Conservation (phyloP, 35 echinoderm and acorn worm species). For the Ophioderma brevispina region DNA sequence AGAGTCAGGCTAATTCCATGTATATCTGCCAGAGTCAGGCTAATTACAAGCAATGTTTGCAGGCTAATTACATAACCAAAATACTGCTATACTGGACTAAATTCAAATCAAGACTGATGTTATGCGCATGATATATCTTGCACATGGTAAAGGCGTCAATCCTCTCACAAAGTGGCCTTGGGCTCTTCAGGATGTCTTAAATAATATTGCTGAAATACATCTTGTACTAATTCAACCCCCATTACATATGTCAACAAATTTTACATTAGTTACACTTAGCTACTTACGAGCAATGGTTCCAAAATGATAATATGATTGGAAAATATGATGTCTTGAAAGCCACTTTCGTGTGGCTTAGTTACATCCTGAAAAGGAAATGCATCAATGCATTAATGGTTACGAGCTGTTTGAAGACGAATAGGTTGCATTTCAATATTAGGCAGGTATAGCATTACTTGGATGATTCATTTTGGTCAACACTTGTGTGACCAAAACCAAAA, state of each 20-base stretch:
- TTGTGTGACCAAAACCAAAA: too few species aligned
- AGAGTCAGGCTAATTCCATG: too few species aligned
- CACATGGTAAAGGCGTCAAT: not conserved
- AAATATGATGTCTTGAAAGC: slow-evolving; percentile 96
- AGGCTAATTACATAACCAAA: too few species aligned
- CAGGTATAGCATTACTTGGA: too few species aligned
- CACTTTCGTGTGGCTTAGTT: slow-evolving; percentile 85
- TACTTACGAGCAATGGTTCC: slow-evolving; percentile 93
- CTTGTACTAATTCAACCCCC: not conserved
- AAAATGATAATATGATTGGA: slow-evolving; percentile 93
- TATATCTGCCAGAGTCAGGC: too few species aligned
- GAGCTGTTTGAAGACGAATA: too few species aligned
- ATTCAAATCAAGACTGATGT: not conserved
- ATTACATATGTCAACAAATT: not conserved
- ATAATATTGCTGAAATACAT: not conserved
- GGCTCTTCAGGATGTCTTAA: not conserved
- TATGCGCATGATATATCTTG: not conserved
- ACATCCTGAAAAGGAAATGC: slow-evolving; percentile 75
- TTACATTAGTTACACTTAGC: not conserved
- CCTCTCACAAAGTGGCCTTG: not conserved
- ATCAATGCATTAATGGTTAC: too few species aligned
- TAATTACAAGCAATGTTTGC: too few species aligned
- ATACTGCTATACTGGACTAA: too few species aligned
- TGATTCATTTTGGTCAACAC: too few species aligned
- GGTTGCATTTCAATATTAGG: too few species aligned